Percentiles rank a stretch among this genome's conserved stretches.
Conservation (phyloP, 2,888 invertebrate genomes). For the Pemphredon lugubris region DNA sequence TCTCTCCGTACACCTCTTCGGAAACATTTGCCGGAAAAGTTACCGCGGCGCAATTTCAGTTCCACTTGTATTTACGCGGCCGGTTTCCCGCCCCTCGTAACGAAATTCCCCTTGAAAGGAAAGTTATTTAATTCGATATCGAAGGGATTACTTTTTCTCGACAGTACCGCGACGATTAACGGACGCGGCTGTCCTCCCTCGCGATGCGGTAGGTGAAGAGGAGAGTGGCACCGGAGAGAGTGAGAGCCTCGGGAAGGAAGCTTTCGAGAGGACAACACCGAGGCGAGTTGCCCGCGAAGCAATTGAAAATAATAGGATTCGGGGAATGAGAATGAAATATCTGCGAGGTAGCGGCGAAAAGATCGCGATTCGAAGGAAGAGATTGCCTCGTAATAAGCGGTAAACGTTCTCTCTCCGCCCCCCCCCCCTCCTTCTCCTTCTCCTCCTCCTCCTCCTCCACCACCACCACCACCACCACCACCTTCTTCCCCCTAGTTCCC, state of each 20-base stretch:
- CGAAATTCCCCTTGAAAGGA: conserved; percentile 27
- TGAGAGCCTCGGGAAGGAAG: conserved; percentile 1
- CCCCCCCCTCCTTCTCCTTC: conserved; percentile 3
- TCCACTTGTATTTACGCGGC: conserved; percentile 41
- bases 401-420: conserved; percentile 17
- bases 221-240: too few relatives aligned
- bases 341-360: conserved; percentile 39
- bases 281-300: conserved; percentile 28
- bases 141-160: conserved; percentile 24
- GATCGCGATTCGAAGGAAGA: conserved; percentile 53
- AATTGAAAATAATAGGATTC: conserved; percentile 61
- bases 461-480: not conserved
- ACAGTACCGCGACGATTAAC: conserved; percentile 41
- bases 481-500: not conserved
- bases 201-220: conserved; percentile 3
- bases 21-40: not conserved
- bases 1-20: too few relatives aligned
- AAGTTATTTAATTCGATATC: conserved; percentile 59
- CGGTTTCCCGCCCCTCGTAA: too few relatives aligned
- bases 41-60: conserved; percentile 26
- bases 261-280: conserved; percentile 10
- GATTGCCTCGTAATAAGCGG: conserved; percentile 59
- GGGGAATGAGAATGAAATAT: conserved; percentile 56
- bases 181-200: not conserved
- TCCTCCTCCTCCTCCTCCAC: not conserved